phyloP scores from a whole-genome alignment of 2,113 vertebrate species.

The Ibidorhyncha struthersii region DNA sequence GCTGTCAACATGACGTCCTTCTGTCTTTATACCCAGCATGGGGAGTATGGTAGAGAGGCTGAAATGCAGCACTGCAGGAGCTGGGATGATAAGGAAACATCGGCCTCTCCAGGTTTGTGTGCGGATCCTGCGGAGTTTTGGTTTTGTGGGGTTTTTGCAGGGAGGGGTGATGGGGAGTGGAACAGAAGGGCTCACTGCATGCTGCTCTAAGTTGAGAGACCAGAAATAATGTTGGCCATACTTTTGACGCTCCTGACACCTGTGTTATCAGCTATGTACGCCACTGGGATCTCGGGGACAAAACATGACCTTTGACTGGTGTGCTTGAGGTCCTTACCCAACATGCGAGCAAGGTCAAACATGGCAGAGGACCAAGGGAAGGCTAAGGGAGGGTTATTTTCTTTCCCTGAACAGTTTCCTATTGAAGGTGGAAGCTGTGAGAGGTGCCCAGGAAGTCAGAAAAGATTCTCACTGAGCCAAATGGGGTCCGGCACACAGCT shows the following conservation, averaged over 20 bases:
- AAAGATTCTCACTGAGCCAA: background rate
- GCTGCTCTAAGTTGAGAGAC: background rate
- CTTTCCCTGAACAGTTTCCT: background rate
- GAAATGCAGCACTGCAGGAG: background rate
- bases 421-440: background rate
- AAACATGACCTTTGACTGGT: background rate
- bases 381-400: background rate
- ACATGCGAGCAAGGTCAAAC: background rate
- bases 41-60: background rate
- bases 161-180: background rate
- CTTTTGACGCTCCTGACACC: background rate
- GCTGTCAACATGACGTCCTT: fast-evolving
- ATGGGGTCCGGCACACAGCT: background rate
- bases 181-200: background rate
- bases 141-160: background rate
- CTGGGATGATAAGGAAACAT: background rate
- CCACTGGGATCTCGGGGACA: background rate
- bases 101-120: background rate
- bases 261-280: background rate
- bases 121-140: background rate
- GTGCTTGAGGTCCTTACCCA: background rate
- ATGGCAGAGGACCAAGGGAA: background rate
- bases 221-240: background rate
- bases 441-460: background rate
- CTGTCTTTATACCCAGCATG: background rate